Evolutionary conservation across 2,797 vertebrate genomes (phyloP).

Genomic region (Pseudopleuronectes americanus): DNA sequence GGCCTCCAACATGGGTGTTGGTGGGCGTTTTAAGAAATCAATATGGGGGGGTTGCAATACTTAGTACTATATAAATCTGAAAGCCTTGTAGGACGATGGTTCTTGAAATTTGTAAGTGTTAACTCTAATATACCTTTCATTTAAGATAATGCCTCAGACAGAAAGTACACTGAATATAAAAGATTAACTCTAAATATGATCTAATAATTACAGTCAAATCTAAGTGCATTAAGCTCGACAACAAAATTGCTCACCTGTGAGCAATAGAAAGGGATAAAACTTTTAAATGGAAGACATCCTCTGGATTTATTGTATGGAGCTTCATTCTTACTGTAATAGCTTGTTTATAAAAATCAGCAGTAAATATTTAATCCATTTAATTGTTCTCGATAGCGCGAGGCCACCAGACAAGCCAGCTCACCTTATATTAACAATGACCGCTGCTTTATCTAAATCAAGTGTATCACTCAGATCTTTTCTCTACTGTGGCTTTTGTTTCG

Average conservation of each 20-base stretch:
- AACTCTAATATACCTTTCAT: too few species aligned
- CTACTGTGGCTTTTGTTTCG: slow-evolving; percentile 9
- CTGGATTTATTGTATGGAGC: neutral
- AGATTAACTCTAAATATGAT: neutral
- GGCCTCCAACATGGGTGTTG: too few species aligned
- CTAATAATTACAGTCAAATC: neutral
- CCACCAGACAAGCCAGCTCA: neutral
- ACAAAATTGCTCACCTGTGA: neutral
- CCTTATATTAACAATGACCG: neutral
- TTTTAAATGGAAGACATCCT: slow-evolving; percentile 1
- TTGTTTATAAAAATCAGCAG: neutral
- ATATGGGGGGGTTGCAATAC: too few species aligned
- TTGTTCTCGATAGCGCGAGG: neutral
- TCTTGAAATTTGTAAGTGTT: too few species aligned
- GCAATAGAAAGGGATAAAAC: neutral
- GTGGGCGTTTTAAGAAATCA: too few species aligned
- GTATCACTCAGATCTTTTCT: neutral
- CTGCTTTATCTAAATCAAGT: neutral
- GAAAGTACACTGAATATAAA: too few species aligned
- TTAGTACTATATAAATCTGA: too few species aligned
- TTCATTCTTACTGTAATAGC: neutral
- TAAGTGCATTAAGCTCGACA: neutral
- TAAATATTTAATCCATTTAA: neutral
- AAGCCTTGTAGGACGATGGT: too few species aligned
- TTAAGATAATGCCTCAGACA: too few species aligned